Evolutionary conservation across 2,888 invertebrate species (phyloP).

Genomic region (Sarcophaga subvicina): DNA sequence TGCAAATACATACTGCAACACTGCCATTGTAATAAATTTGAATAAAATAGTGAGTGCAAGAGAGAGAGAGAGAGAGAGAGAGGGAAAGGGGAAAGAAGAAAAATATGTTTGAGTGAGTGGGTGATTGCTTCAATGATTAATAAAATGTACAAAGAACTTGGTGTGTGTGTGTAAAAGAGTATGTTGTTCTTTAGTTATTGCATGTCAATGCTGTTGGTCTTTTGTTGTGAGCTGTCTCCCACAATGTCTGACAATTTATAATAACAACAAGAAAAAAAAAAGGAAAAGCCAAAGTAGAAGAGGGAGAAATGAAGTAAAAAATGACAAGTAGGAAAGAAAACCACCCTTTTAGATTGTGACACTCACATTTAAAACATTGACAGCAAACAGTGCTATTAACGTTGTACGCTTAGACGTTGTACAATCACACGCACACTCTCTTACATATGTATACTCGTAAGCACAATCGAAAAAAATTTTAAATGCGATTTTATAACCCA

Average conservation of each 20-base stretch:
- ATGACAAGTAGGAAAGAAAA: background rate
- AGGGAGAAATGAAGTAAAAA: background rate
- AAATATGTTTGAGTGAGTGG: background rate
- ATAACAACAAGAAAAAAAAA: slow-evolving; percentile 15
- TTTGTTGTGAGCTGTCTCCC: slow-evolving; percentile 57
- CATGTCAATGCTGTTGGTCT: slow-evolving; percentile 16
- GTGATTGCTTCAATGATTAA: background rate
- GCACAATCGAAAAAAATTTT: background rate
- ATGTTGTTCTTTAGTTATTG: background rate
- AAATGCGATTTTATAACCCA: background rate
- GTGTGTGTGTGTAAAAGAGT: background rate
- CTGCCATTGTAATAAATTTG: no score
- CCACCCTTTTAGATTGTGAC: slow-evolving; percentile 28
- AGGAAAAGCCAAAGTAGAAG: background rate
- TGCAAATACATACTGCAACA: background rate
- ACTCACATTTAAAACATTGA: slow-evolving; percentile 28
- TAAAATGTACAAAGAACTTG: background rate
- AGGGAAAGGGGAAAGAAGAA: background rate
- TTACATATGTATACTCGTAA: no score
- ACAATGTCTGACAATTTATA: slow-evolving; percentile 64
- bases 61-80: background rate
- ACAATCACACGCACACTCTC: background rate
- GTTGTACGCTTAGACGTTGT: background rate
- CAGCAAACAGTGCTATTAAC: background rate
- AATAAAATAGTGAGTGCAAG: no score